phyloP scores from a whole-genome alignment of 2,888 invertebrate genomes.

The Bugulina stolonifera region DNA sequence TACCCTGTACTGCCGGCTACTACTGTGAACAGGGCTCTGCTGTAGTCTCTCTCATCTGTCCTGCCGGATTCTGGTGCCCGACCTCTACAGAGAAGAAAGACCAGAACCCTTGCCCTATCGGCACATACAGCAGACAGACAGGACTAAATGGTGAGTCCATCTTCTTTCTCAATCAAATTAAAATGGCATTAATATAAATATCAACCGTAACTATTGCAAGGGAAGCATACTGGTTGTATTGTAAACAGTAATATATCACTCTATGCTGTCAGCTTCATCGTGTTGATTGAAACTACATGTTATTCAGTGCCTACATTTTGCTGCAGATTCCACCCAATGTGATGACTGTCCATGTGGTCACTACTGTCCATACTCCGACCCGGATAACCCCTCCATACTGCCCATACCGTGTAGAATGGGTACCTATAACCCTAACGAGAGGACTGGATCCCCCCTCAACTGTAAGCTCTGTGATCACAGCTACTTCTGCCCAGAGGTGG shows the following conservation, averaged over 20 bases:
- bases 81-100: constrained; percentile 37
- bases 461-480: constrained; percentile 43
- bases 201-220: too few relatives aligned
- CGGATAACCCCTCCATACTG: constrained; percentile 36
- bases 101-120: constrained; percentile 45
- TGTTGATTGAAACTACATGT: too few relatives aligned
- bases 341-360: constrained; percentile 41
- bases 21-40: constrained; percentile 37
- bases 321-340: constrained; percentile 38
- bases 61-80: constrained; percentile 42
- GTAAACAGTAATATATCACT: too few relatives aligned
- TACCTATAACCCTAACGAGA: constrained; percentile 40
- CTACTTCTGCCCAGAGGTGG: constrained; percentile 42
- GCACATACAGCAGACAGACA: constrained; percentile 40
- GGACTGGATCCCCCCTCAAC: constrained; percentile 42
- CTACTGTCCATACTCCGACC: constrained; percentile 44
- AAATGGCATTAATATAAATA: too few relatives aligned
- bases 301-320: too few relatives aligned
- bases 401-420: constrained; percentile 44
- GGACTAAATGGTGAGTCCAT: constrained; percentile 38
- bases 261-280: too few relatives aligned
- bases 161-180: too few relatives aligned
- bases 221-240: too few relatives aligned
- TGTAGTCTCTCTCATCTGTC: constrained; percentile 34
- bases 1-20: constrained; percentile 36